phyloP scores from a whole-genome alignment of 2,797 vertebrate species.

The Schizopygopsis pylzovi region DNA sequence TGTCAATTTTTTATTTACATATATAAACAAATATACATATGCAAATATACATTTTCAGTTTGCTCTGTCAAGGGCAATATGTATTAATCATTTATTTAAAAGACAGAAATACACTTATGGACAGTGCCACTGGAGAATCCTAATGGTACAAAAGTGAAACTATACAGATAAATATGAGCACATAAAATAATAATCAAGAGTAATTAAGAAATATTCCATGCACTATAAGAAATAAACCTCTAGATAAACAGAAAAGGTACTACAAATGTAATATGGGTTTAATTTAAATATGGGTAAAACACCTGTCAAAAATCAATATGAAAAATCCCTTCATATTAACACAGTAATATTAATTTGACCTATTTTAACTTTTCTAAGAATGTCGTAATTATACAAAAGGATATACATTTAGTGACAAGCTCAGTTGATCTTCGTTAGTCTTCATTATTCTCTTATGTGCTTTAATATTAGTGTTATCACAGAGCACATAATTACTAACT shows the following conservation, averaged over 20 bases:
- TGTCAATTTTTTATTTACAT: neutral
- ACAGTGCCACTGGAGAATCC: neutral
- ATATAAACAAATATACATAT: neutral
- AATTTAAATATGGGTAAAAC: no score
- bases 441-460: neutral
- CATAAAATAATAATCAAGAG: neutral
- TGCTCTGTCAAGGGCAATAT: neutral
- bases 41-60: neutral
- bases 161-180: neutral
- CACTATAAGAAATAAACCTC: neutral
- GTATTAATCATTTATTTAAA: neutral
- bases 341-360: neutral
- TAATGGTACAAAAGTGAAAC: neutral
- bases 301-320: neutral
- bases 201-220: neutral
- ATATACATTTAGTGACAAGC: neutral
- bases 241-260: neutral
- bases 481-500: no score
- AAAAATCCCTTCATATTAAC: neutral
- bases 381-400: neutral
- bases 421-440: neutral
- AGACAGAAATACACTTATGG: neutral
- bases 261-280: neutral
- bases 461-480: neutral
- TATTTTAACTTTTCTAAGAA: neutral